Evolutionary conservation across 2,797 vertebrate species (phyloP).

Genomic region (Amniataba percoides): DNA sequence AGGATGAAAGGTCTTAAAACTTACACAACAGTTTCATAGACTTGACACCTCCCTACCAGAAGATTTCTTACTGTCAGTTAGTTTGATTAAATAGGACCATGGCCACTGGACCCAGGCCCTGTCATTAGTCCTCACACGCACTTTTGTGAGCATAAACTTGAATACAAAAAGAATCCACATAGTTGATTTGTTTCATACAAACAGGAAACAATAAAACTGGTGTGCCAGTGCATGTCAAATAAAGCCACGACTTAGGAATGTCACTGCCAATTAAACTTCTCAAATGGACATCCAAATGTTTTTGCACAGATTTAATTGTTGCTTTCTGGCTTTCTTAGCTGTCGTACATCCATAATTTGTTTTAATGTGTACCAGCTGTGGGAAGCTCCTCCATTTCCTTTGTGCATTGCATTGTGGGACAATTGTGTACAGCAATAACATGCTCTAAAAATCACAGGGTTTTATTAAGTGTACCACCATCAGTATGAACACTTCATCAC

Average conservation of each 20-base stretch:
- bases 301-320: background rate
- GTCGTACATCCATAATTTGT: background rate
- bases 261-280: conserved; percentile 12
- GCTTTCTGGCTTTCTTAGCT: background rate
- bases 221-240: background rate
- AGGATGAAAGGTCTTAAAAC: background rate
- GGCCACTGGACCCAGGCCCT: background rate
- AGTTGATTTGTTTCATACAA: background rate
- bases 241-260: background rate
- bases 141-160: background rate
- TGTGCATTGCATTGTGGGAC: background rate
- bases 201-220: background rate
- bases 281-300: conserved; percentile 15
- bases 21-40: background rate
- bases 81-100: background rate
- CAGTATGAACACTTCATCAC: background rate
- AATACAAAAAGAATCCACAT: background rate
- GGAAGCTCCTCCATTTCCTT: background rate
- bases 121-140: background rate
- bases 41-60: too few relatives aligned
- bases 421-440: background rate
- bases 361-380: conserved; percentile 13
- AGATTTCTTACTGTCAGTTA: background rate
- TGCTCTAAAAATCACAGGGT: background rate
- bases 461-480: background rate